Conservation (phyloP, 2,113 vertebrate species). For the Leucoraja erinaceus region DNA sequence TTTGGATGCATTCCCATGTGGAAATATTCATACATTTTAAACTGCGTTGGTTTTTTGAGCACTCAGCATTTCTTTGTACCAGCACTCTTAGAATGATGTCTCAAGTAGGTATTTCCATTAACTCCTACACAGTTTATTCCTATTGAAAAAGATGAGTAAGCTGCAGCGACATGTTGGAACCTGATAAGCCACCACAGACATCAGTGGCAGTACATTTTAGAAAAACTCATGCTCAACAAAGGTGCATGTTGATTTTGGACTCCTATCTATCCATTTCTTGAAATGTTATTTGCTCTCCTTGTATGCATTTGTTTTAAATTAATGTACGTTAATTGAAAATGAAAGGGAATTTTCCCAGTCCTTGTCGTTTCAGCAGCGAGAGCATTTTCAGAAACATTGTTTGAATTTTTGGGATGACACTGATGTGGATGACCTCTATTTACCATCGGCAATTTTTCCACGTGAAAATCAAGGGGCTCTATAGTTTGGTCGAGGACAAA, state of each 20-base stretch:
- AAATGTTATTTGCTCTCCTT: background rate
- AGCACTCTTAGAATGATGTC: background rate
- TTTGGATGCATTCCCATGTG: background rate
- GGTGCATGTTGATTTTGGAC: background rate
- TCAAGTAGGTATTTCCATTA: background rate
- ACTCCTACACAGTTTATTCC: background rate
- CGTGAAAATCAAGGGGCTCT: background rate
- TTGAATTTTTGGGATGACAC: background rate
- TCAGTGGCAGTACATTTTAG: background rate
- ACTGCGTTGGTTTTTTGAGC: background rate
- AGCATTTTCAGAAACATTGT: background rate
- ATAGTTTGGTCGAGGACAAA: background rate
- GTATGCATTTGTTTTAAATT: background rate
- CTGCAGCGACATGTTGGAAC: background rate
- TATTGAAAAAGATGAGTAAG: background rate
- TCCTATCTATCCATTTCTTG: too few relatives aligned
- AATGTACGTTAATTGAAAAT: background rate
- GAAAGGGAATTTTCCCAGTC: background rate
- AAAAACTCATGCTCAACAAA: background rate
- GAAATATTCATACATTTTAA: conserved; percentile 25
- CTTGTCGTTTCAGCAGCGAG: background rate
- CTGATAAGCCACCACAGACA: background rate
- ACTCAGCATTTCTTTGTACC: background rate
- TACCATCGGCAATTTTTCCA: background rate
- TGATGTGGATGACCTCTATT: background rate